Conservation (phyloP, 2,888 invertebrate species). For the Tetragnatha montana region DNA sequence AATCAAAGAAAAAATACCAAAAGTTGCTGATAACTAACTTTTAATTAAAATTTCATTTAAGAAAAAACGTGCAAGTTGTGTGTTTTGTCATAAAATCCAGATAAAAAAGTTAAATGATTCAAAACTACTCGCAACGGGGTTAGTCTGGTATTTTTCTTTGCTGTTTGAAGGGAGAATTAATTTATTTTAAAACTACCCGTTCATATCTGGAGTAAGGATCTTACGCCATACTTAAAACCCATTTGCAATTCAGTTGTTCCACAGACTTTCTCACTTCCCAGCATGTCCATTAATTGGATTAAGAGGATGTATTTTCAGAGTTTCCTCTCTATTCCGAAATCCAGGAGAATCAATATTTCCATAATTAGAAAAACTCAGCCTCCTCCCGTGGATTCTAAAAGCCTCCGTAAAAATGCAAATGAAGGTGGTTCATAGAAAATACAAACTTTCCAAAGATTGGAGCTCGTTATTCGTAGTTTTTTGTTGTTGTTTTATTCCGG, state of each 20-base stretch:
- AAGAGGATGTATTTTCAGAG: conserved; percentile 2
- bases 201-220: neutral
- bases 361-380: conserved; percentile 14
- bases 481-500: neutral
- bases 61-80: too few relatives aligned
- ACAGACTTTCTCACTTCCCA: neutral
- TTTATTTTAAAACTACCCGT: neutral
- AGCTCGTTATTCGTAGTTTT: neutral
- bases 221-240: neutral
- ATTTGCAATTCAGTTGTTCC: neutral
- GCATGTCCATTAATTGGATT: conserved; percentile 7
- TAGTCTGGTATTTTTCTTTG: too few relatives aligned
- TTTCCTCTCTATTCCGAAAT: conserved; percentile 6
- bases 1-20: too few relatives aligned
- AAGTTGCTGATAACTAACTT: too few relatives aligned
- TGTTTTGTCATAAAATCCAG: too few relatives aligned
- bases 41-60: too few relatives aligned
- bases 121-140: too few relatives aligned
- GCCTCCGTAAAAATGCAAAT: conserved; percentile 14
- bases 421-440: neutral
- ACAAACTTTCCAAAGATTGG: conserved; percentile 1
- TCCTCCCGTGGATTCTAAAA: neutral
- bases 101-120: too few relatives aligned
- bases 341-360: conserved; percentile 10
- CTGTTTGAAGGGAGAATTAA: too few relatives aligned